Evolutionary conservation across 2,113 vertebrate species (phyloP), one percentile per base, ranked within the genome.

Genomic region (Planiliza haematocheilus): DNA sequence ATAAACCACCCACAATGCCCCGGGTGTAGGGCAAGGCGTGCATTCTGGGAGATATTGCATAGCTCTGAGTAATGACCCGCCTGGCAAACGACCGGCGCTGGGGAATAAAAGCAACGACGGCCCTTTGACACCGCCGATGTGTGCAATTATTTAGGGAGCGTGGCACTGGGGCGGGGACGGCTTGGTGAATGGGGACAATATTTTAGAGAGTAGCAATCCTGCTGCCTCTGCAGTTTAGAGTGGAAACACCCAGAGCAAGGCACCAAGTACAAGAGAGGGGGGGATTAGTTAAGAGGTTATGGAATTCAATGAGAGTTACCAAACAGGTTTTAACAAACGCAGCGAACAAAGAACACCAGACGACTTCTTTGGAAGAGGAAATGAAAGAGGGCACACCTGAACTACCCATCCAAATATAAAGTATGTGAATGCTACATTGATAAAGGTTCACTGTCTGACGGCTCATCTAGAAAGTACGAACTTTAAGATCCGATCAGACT

Each of bases 61-160:
- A 30, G 24, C 70, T 51, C 65, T 83, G 77, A 90, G 85, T 86
- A 89, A 89, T 86, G 84, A 85, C 72, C 63, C 49, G 60, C 50
- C 65, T 34, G 67, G 59, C 46, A 51, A 49, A 46, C 30, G 17
- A 42, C 69, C 39, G 11, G 60, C 21, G 52, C n/a, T 16, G 34
- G 41, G 46, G 49, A 74, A 79, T 81, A 81, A 86, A 79, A 56
- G 85, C 80, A 63, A 75, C 66, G 58, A 42, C 59, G 63, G 79
- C 59, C 77, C 74, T 88, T 88, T 72, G 77, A 88, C 78, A 82
- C 56, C 21, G 45, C 16, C 49, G 63, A 70, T 77, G 78, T 66
- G 57, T 84, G 83, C 66, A 77, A 74, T 76, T 82, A 82, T 83
- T 79, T 85, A 88, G 43, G 51, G 68, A 80, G 62, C 53, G 51